Evolutionary conservation across 2,888 invertebrate genomes (phyloP).

Genomic region (Sminthurides aquaticus): DNA sequence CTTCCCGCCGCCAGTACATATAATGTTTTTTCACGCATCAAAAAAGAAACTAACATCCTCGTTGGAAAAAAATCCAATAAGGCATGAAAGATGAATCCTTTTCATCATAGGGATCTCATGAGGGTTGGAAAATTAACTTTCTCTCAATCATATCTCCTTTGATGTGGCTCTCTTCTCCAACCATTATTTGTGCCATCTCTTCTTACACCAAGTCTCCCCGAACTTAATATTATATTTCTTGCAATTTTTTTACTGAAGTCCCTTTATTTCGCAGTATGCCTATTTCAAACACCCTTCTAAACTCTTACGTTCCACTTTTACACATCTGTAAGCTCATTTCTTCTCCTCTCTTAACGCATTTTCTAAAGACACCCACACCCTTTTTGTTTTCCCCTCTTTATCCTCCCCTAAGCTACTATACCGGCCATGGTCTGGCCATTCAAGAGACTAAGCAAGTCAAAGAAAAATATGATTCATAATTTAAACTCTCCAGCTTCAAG

Average conservation of each 20-base stretch:
- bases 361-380: too few species aligned
- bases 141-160: conserved; percentile 39
- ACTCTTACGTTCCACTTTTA: too few species aligned
- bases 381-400: too few species aligned
- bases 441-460: too few species aligned
- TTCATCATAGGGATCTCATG: conserved; percentile 36
- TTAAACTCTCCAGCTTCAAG: too few species aligned
- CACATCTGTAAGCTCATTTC: too few species aligned
- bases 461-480: too few species aligned
- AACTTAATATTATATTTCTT: not conserved
- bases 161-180: conserved; percentile 20
- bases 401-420: too few species aligned
- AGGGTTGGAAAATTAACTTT: conserved; percentile 42
- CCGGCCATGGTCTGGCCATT: too few species aligned
- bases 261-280: not conserved
- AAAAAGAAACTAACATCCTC: conserved; percentile 12
- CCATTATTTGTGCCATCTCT: conserved; percentile 23
- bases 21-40: conserved; percentile 8
- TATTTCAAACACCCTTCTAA: too few species aligned
- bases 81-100: conserved; percentile 35
- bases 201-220: not conserved
- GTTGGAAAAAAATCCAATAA: conserved; percentile 34
- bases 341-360: too few species aligned
- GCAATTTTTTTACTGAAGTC: not conserved
- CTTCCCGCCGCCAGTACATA: not conserved